These are phyloP conservation scores for Microhierax caerulescens DNA, from an alignment of 2,797 vertebrate species.

Conservation along the genomic window DNA sequence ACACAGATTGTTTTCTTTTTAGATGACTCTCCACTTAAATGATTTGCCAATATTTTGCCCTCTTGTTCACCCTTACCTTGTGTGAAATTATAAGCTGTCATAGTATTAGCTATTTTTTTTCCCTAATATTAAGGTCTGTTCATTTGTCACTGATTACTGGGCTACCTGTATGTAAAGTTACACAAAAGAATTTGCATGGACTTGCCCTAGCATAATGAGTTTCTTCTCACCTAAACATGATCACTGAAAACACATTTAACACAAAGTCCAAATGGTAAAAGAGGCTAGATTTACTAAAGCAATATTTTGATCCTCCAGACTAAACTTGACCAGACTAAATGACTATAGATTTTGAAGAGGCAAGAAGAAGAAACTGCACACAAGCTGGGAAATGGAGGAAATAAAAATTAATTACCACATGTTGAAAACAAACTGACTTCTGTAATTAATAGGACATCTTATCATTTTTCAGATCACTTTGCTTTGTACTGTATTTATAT, in stretches of 20 bases:
- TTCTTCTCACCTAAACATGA: neutral
- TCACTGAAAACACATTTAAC: slow-evolving; percentile 8
- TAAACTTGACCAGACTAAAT: neutral
- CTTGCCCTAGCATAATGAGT: neutral
- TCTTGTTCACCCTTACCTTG: neutral
- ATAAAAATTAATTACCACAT: neutral
- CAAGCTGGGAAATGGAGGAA: neutral
- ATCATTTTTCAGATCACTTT: neutral
- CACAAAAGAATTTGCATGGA: neutral
- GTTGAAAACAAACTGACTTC: neutral
- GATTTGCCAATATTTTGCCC: neutral
- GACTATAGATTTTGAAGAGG: neutral
- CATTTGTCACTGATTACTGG: neutral
- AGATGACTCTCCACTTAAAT: neutral
- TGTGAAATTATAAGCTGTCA: neutral
- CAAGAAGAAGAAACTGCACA: neutral
- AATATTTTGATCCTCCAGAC: slow-evolving; percentile 24
- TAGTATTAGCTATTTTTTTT: neutral
- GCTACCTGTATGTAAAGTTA: neutral
- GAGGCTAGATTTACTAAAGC: neutral
- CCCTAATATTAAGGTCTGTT: neutral
- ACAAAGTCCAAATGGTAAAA: slow-evolving; percentile 4
- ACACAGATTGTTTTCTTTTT: neutral
- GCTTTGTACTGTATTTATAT: neutral
- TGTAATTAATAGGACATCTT: neutral